Evolutionary conservation across 2,888 invertebrate genomes (phyloP), one percentile per base, ranked within the genome.

Genomic region (Machimus rusticus): DNA sequence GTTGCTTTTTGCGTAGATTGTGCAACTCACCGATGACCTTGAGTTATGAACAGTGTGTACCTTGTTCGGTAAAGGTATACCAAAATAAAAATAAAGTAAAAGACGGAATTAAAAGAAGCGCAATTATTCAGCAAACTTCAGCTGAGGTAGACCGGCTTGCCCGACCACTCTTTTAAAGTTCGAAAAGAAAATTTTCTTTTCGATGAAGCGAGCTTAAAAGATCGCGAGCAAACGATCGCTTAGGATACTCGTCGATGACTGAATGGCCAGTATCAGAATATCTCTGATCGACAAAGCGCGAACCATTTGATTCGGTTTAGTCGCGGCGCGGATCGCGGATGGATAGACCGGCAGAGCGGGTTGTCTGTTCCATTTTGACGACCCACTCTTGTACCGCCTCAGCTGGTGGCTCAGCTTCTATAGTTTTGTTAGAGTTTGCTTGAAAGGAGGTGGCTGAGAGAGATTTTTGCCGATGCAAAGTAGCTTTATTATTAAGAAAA

Each of bases 191-290:
- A 19, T 76, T 16, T 16, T n/a, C 16, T 12, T 37, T 2, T 76
- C 37, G 76, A 74, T 34, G 0, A 31, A 28, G 5, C 76, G 19
- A 79, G 16, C 28, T 79, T 79, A 55, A 46, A 46, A 79, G 51
- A 79, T 12, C 51, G 51, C 79, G 31, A 78, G 9, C 79, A 31
- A 46, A 51, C 79, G 79, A 51, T 79, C 79, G 31, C 51, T 28
- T 51, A 28, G 51, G 51, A 79, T 79, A 51, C 79, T 51, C 79
- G 51, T 51, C 28, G 51, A 51, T 79, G 31, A 79, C 79, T 79
- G 51, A 79, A 31, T 12, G 9, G 39, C 9, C 12, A 55, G 28
- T 51, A 23, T 66, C 66, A 23, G 51, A 51, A 51, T 51, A 51
- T 19, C 6, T 51, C 51, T 28, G 79, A 79, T 79, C 79, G 51